Evolutionary conservation across 2,888 invertebrate genomes (phyloP), one percentile per base, ranked within the genome.

Genomic region (Rhagophthalmus giganteus): DNA sequence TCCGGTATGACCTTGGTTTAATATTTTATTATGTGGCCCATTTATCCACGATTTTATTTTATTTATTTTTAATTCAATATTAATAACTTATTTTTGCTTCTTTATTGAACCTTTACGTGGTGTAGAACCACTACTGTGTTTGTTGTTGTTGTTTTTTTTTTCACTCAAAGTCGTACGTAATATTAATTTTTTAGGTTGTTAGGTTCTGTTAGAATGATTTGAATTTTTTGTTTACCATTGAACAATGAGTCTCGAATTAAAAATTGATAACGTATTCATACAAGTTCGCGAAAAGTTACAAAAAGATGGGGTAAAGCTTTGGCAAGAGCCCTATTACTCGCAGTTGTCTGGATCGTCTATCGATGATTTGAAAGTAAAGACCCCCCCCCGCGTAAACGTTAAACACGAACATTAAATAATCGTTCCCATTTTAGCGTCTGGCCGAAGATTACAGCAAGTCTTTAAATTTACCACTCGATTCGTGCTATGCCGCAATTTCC

Each of bases 321-420:
- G 91, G 90, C 77, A 86, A 60, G 76, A 82, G 9, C 90, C 90
- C 0, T 90, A 84, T 68, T 81, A 81, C 35, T 69, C 71, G 15
- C 76, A 81, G 10, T 7, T 5, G 7, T 76, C 74, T 13, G 66
- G 74, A 25, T 62, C 76, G 40, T 76, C 76, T 28, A 78, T 79
- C 27, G 61, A 62, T 5, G 72, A 74, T 71, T 70, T 76, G 64
- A 76, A 70, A 76, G 81, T 81, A 56, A 41, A 52, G n/a, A n/a
- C n/a, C n/a, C n/a, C n/a, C n/a, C n/a, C n/a, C n/a, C n/a, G n/a
- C n/a, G n/a, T n/a, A n/a, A n/a, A n/a, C n/a, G n/a, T n/a, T n/a
- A n/a, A n/a, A n/a, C n/a, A n/a, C n/a, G n/a, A n/a, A n/a, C n/a
- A n/a, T n/a, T n/a, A n/a, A n/a, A n/a, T n/a, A n/a, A n/a, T n/a